Percentiles rank a stretch among this genome's conserved stretches.
Conservation (phyloP, 1,140 invertebrate species). For the Drosophila suzukii region DNA sequence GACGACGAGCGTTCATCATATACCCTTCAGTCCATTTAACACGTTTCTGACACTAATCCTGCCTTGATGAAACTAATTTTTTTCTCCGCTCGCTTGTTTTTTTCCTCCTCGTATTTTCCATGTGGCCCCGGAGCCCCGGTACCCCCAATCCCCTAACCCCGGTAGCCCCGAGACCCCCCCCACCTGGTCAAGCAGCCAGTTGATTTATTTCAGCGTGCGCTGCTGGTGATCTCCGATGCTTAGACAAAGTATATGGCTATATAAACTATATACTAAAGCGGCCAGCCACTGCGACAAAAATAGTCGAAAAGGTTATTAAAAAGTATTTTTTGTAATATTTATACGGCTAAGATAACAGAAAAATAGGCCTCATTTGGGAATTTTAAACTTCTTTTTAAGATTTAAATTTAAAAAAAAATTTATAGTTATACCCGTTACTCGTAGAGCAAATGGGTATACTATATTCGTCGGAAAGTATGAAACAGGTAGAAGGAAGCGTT, state of each 20-base stretch:
- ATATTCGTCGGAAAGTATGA: too few species aligned
- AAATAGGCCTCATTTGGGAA: too few species aligned
- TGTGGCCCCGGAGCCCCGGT: constrained; percentile 46
- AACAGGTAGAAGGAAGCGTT: too few species aligned
- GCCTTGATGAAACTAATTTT: constrained; percentile 84
- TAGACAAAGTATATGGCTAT: constrained; percentile 70
- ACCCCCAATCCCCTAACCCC: constrained; percentile 48
- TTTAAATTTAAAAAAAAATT: too few species aligned
- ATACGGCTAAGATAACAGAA: too few species aligned
- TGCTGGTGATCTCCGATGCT: constrained; percentile 74
- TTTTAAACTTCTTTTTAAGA: too few species aligned
- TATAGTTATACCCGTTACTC: too few species aligned
- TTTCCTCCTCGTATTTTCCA: constrained; percentile 36
- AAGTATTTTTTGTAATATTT: not conserved
- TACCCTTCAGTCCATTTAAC: constrained; percentile 85
- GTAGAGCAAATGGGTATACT: too few species aligned
- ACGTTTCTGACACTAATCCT: constrained; percentile 84
- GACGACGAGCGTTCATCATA: constrained; percentile 81
- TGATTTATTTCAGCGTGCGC: constrained; percentile 84
- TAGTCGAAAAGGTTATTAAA: not conserved
- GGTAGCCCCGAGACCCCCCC: constrained; percentile 29
- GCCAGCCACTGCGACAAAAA: constrained; percentile 22
- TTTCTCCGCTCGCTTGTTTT: constrained; percentile 51
- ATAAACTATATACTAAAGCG: constrained; percentile 56
- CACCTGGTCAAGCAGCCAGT: constrained; percentile 42